Evolutionary conservation across 2,797 vertebrate species (phyloP).

Genomic region (Scomberomorus guttatus): DNA sequence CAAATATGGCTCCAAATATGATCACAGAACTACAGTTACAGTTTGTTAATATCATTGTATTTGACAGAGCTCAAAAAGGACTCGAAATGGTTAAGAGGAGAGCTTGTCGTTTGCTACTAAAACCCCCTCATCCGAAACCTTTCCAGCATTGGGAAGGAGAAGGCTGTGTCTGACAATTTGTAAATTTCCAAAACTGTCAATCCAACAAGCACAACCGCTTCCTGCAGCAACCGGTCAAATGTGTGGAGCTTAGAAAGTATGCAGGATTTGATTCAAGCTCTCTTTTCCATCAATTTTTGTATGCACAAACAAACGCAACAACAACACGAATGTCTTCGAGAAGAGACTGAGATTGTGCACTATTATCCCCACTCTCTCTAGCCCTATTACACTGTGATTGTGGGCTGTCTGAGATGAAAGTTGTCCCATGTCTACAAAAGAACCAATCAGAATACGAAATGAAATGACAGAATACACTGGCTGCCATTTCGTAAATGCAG

Average conservation of each 20-base stretch:
- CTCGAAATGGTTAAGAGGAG: neutral
- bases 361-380: neutral
- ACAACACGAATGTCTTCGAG: conserved; percentile 1
- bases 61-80: neutral
- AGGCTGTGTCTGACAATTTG: neutral
- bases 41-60: neutral
- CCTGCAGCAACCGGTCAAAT: neutral
- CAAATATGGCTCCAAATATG: neutral
- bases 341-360: neutral
- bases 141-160: neutral
- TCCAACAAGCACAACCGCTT: neutral
- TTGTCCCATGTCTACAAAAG: neutral
- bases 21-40: neutral
- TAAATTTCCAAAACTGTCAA: neutral
- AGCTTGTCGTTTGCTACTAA: neutral
- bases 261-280: neutral
- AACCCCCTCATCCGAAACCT: neutral
- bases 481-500: too few relatives aligned
- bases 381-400: neutral
- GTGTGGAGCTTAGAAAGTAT: neutral
- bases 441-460: neutral
- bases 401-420: neutral
- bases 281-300: neutral
- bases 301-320: neutral
- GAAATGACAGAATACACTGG: too few relatives aligned